Percentiles rank a stretch among this genome's conserved stretches.
These are phyloP conservation scores for Aplidium turbinatum DNA, from an alignment of 23 tunicate species.

Conservation along the genomic window DNA sequence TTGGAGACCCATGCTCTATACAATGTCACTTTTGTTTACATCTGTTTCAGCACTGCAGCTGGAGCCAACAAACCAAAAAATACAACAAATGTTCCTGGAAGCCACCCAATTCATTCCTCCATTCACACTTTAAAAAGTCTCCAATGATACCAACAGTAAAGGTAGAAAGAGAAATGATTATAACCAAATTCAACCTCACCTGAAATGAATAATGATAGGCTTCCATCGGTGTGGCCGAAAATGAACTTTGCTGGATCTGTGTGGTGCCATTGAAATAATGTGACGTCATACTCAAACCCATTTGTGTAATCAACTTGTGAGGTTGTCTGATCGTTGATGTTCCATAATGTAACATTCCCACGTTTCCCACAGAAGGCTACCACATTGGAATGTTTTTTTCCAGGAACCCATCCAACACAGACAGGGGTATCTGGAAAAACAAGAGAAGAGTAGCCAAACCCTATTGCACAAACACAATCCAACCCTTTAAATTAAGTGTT, in stretches of 20 bases:
- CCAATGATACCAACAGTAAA: too few species aligned
- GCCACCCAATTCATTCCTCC: too few species aligned
- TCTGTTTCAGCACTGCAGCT: too few species aligned
- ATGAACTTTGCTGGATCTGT: conserved; percentile 57
- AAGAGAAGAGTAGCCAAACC: background rate
- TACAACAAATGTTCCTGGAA: too few species aligned
- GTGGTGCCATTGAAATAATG: conserved; percentile 86
- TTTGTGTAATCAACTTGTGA: conserved; percentile 40
- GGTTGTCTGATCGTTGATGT: conserved; percentile 33
- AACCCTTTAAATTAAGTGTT: too few species aligned
- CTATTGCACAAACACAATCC: too few species aligned
- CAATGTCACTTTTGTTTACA: too few species aligned
- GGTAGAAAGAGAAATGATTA: too few species aligned
- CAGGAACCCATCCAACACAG: conserved; percentile 83
- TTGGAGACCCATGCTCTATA: too few species aligned
- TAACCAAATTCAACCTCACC: too few species aligned
- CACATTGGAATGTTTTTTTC: background rate
- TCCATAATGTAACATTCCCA: conserved; percentile 66
- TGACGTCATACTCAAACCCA: conserved; percentile 45
- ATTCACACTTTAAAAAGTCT: too few species aligned
- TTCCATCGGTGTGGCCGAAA: conserved; percentile 84
- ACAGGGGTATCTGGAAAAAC: conserved; percentile 35
- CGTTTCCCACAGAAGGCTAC: conserved; percentile 46
- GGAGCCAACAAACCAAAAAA: too few species aligned
- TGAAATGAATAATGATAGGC: conserved; percentile 53